Evolutionary conservation across 2,888 invertebrate genomes (phyloP), one percentile per base, ranked within the genome.

Genomic region (Eupsilia transversa): DNA sequence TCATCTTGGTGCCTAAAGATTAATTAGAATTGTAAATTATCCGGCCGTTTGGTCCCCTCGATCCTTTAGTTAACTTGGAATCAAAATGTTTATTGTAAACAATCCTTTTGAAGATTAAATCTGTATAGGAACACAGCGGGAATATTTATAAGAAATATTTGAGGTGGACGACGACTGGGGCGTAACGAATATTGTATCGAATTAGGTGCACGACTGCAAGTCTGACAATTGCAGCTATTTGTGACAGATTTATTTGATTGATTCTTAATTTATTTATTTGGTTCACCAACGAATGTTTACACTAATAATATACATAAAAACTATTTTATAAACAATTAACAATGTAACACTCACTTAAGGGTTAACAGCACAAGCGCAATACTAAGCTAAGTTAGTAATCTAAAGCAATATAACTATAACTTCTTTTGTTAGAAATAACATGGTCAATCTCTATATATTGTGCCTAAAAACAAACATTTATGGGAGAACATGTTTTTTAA

Each of bases 11-110:
- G 91, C 92, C 89, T 87, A 86, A 87, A 91, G 94, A 94, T 95
- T 95, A 94, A 95, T 96, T 96, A 94, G 93, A 95, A 95, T 96
- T 96, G 95, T 94, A 96, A 95, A 96, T 95, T 93, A 92, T 90
- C 88, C 89, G 86, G 80, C 89, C 88, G 90, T 91, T 77, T 92
- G 94, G 93, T 90, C 93, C 89, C 85, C 87, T 84, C 89, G 91
- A 94, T 93, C 94, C 92, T 89, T 82, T 92, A 94, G 94, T 95
- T 95, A 93, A 94, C 94, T 95, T 93, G 90, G 92, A 94, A 94
- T 94, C 95, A 94, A 93, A 94, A 94, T 94, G 93, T 95, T 95
- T 95, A 94, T 94, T 90, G 94, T 91, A 95, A 95, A 96, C 95
- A 96, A 96, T 95, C 95, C 95, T 93, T 93, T 93, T 92, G 92